A percentile compares a stretch with the other conserved stretches of the same genome.
These are phyloP conservation scores for Augochlora pura DNA, from an alignment of 1,140 invertebrate genomes.

Conservation along the genomic window DNA sequence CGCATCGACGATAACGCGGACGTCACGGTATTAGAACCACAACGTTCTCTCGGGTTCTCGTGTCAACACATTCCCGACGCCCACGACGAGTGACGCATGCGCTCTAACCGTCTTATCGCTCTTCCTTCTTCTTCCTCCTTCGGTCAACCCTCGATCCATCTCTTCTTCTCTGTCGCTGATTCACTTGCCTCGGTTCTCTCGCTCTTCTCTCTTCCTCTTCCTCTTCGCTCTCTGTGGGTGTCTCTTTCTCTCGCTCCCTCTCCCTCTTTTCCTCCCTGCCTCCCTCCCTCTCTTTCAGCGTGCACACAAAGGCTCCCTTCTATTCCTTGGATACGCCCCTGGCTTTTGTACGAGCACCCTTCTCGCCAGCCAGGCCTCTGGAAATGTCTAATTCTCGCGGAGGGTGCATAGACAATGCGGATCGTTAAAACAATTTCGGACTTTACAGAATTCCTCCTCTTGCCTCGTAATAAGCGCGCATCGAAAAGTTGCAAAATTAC, in stretches of 20 bases:
- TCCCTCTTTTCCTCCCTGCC: no score
- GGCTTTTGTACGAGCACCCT: conserved; percentile 55
- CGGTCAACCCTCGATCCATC: conserved; percentile 21
- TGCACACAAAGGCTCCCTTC: conserved; percentile 38
- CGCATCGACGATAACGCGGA: conserved; percentile 53
- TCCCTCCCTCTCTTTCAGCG: conserved; percentile 12
- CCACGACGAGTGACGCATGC: conserved; percentile 63
- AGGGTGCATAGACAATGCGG: conserved; percentile 63
- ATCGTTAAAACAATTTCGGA: conserved; percentile 55
- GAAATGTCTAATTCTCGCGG: conserved; percentile 60
- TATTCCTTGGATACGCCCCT: conserved; percentile 55
- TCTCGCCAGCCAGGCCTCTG: conserved; percentile 4
- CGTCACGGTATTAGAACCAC: conserved; percentile 51
- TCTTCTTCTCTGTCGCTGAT: conserved; percentile 38
- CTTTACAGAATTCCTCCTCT: conserved; percentile 15
- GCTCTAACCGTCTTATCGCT: conserved; percentile 51
- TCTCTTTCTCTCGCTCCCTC: no score
- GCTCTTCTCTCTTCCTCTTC: background rate
- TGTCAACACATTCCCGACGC: conserved; percentile 65
- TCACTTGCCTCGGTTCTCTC: conserved; percentile 26
- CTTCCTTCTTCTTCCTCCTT: conserved; percentile 33
- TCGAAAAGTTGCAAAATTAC: conserved; percentile 29
- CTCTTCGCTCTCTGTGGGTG: no score
- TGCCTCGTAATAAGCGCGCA: conserved; percentile 9
- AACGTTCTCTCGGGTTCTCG: conserved; percentile 46